Conservation (phyloP, 2,888 invertebrate species). For the Drosophila melanosoma region DNA sequence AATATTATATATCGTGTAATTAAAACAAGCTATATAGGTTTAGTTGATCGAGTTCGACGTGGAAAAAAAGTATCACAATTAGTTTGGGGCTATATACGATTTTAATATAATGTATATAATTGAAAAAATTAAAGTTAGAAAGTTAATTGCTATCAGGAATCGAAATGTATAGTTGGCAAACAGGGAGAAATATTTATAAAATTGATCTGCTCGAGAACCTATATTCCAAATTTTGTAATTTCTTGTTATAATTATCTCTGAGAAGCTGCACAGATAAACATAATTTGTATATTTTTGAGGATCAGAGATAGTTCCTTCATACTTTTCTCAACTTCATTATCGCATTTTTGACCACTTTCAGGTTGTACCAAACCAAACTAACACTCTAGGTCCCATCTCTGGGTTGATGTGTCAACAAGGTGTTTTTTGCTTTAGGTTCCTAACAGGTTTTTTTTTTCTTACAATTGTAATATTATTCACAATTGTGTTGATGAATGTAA, state of each 20-base stretch:
- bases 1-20: neutral
- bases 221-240: neutral
- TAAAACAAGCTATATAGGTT: neutral
- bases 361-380: neutral
- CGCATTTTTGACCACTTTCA: neutral
- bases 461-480: conserved; percentile 47
- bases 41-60: neutral
- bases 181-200: neutral
- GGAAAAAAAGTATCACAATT: neutral
- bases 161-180: neutral
- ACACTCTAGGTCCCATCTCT: neutral
- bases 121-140: neutral
- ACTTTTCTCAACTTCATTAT: neutral
- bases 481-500: conserved; percentile 41
- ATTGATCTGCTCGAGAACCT: neutral
- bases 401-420: conserved; percentile 26
- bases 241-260: neutral
- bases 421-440: conserved; percentile 6
- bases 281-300: neutral
- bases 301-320: neutral
- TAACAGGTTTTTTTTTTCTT: conserved; percentile 36
- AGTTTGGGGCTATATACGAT: neutral
- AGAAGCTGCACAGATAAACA: neutral
- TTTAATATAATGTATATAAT: neutral
- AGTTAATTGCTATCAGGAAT: neutral